Percentiles rank a stretch among this genome's conserved stretches.
phyloP scores from a whole-genome alignment of 2,797 vertebrate species.

The Pantherophis vulpinus region DNA sequence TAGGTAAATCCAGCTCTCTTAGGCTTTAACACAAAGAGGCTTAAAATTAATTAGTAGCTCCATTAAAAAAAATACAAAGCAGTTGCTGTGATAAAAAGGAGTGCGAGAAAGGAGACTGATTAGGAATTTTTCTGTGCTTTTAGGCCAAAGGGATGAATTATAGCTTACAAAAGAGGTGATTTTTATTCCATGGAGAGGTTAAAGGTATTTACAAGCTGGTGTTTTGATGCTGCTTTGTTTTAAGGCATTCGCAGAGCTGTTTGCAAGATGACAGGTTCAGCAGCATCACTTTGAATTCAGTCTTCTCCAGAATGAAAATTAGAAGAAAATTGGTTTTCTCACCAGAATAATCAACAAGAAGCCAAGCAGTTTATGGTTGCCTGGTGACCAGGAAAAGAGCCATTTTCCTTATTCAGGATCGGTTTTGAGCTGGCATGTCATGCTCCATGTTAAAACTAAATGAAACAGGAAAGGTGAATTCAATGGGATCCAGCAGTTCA shows the following conservation, averaged over 20 bases:
- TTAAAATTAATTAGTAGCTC: conserved; percentile 69
- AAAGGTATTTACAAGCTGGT: conserved; percentile 19
- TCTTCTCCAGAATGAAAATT: conserved; percentile 18
- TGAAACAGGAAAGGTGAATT: background rate
- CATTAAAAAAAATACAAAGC: conserved; percentile 12
- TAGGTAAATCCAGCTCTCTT: conserved; percentile 60
- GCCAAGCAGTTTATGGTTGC: background rate
- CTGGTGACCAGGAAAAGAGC: conserved; percentile 8
- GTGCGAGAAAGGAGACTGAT: conserved; percentile 49
- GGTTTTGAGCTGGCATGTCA: background rate
- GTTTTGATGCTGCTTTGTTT: conserved; percentile 25
- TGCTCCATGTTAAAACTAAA: background rate
- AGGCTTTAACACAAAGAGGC: conserved; percentile 67
- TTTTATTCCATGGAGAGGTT: conserved; percentile 1
- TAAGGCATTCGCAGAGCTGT: conserved; percentile 17
- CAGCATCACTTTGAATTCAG: conserved; percentile 27
- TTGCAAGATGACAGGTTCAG: conserved; percentile 23
- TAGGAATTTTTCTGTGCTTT: conserved; percentile 37
- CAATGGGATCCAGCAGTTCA: background rate
- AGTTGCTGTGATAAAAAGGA: conserved; percentile 24
- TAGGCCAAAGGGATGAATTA: conserved; percentile 17
- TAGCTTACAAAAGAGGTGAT: background rate
- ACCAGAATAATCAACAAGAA: background rate
- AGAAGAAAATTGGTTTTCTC: background rate
- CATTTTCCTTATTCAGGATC: background rate